Percentiles rank a stretch among this genome's conserved stretches.
Conservation (phyloP, 2,113 vertebrate species). For the Phycodurus eques region DNA sequence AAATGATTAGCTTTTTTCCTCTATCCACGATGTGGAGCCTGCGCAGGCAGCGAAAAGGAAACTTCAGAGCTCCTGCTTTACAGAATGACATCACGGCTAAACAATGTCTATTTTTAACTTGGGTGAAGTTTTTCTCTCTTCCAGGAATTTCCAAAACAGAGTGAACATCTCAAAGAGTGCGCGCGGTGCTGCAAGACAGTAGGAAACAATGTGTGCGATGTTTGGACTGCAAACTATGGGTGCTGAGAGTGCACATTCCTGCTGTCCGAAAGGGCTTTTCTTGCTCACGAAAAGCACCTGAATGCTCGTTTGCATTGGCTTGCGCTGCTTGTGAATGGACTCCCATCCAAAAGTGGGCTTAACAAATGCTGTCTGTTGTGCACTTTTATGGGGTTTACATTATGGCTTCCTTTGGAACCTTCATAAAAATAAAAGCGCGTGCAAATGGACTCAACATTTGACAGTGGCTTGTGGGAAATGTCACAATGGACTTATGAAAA, state of each 20-base stretch:
- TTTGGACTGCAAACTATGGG: background rate
- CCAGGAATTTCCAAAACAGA: constrained; percentile 67
- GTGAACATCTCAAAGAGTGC: constrained; percentile 52
- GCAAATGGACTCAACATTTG: background rate
- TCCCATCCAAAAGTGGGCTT: background rate
- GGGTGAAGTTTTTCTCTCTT: constrained; percentile 60
- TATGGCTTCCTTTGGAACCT: background rate
- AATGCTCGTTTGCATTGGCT: background rate
- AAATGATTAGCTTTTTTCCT: constrained; percentile 59
- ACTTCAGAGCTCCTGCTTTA: constrained; percentile 46
- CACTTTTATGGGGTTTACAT: background rate
- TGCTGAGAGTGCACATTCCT: background rate
- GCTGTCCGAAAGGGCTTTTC: background rate
- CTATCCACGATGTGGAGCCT: constrained; percentile 48
- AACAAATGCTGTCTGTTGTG: background rate
- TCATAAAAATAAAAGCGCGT: background rate
- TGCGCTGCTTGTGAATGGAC: background rate
- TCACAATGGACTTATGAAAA: too few species aligned
- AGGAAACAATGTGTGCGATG: background rate
- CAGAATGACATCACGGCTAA: constrained; percentile 68
- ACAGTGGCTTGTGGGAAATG: too few species aligned
- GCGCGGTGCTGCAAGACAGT: constrained; percentile 15
- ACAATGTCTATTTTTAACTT: constrained; percentile 73
- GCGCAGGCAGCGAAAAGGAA: constrained; percentile 31
- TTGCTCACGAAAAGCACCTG: background rate